Evolutionary conservation across 2,888 invertebrate species (phyloP).

Genomic region (Caenorhabditis doughertyi): DNA sequence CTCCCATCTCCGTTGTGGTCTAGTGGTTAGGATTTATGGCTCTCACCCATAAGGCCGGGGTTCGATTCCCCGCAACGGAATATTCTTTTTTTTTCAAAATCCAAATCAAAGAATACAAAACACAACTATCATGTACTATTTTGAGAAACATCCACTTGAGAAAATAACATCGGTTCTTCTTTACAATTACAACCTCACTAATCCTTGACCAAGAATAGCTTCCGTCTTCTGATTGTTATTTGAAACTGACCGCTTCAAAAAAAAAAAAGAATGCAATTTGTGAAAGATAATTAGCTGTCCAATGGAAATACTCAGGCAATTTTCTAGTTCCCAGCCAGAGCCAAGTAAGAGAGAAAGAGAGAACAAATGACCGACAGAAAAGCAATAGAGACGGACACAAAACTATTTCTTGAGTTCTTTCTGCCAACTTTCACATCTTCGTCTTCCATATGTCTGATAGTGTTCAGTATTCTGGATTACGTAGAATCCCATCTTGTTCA

Average conservation of each 20-base stretch:
- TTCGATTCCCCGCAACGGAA: slow-evolving; percentile 78
- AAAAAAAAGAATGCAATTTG: slow-evolving; percentile 50
- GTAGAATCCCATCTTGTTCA: slow-evolving; percentile 32
- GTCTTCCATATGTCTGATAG: slow-evolving; percentile 20
- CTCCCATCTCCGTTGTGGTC: slow-evolving; percentile 65
- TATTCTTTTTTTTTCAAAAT: not conserved
- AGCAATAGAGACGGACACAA: slow-evolving; percentile 45
- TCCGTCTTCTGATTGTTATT: slow-evolving; percentile 41
- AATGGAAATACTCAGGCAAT: slow-evolving; percentile 37
- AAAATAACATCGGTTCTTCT: no score
- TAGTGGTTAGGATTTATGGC: slow-evolving; percentile 75
- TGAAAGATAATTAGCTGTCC: slow-evolving; percentile 46
- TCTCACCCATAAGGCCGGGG: slow-evolving; percentile 75
- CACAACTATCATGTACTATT: no score
- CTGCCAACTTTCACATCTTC: not conserved
- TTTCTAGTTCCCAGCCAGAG: slow-evolving; percentile 29
- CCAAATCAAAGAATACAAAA: no score
- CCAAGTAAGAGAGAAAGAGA: slow-evolving; percentile 9
- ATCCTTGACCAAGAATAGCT: not conserved
- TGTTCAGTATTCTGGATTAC: slow-evolving; percentile 38
- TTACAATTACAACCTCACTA: not conserved
- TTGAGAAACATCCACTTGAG: no score
- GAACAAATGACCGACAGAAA: slow-evolving; percentile 56
- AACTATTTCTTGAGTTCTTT: slow-evolving; percentile 43
- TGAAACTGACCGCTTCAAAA: slow-evolving; percentile 35